Evolutionary conservation across 2,888 invertebrate genomes (phyloP), one percentile per base, ranked within the genome.

Genomic region (Dolichopus griseipennis): DNA sequence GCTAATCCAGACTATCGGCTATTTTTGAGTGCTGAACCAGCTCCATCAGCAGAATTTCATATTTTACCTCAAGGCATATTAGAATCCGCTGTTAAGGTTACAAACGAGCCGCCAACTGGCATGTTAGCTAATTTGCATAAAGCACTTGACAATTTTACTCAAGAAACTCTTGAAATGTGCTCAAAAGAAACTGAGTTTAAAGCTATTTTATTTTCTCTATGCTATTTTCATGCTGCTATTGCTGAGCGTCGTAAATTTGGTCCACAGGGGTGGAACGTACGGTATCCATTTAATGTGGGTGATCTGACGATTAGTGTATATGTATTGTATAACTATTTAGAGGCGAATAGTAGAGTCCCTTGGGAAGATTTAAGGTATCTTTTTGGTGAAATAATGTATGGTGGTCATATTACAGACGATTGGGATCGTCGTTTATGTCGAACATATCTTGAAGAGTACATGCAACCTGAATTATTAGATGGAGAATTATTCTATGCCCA

Each of bases 321-420:
- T 78, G 96, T 97, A 0, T 80, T 96, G 21, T 92, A 85, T 79
- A 96, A 96, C 81, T 96, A 96, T 80, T 81, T 96, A 77, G 96
- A 97, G 77, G 92, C 90, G 67, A 95, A 93, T 75, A 87, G 86
- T 63, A 88, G 89, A 73, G 91, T 95, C 8, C 96, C 96, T 0
- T 97, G 94, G 93, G 96, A 96, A 79, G 96, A 97, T 82, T 82
- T 97, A 74, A 86, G 96, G 1, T 97, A 96, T 79, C 83, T 97
- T 22, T 96, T 97, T 78, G 97, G 96, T 0, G 96, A 97, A 83
- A 97, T 97, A 74, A 96, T 97, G 96, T 97, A 97, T 77, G 96
- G 96, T 1, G 97, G 97, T 0, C 97, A 97, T 77, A 96, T 97
- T 75, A 96, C 96, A 0, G 96, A 97, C 77, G 96, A 97, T 79